Base-by-base conservation (phyloP, 2,113 vertebrate genomes). In the Pogonocichla stellata region DNA sequence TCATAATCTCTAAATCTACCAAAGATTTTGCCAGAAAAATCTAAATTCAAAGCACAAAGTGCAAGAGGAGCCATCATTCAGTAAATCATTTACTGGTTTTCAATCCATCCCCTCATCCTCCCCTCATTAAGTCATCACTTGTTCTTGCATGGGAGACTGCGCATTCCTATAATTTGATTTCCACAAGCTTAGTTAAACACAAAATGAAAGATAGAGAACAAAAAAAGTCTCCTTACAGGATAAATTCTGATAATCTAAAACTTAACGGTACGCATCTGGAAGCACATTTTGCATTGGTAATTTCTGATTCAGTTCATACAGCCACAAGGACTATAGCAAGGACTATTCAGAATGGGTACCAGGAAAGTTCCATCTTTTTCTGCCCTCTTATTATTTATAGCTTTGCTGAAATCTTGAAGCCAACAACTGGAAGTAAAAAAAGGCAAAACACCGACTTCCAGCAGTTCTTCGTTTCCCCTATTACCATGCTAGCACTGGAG, bases 41-140 rank as follows among this genome's bases (percentile, higher is more conserved):
- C 53, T 54, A 45, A 93, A 93, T 60, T 87, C 78, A 57, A 80
- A 43, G 81, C 65, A 90, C 80, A 61, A 89, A 85, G 86, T 74
- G 29, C 80, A 81, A 85, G 38, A 81, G 24, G 25, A 72, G 18
- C 15, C 19, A 43, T 31, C 18, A 34, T 5, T 14, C 4, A 2
- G 66, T 92, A 90, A 87, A 95, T 92, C 23, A 79, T 88, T 84
- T 47, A 83, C 86, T 14, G 24, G 13, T 70, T 95, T 79, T 69
- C 48, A 57, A 29, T 67, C 60, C 13, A 61, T 43, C n/a, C n/a
- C 45, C 60, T 87, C 17, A 38, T 56, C 56, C 14, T 82, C 36
- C 54, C 13, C 25, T 65, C 15, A 5, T 8, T 14, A 74, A 61
- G 11, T 33, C 38, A 40, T 11, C 29, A 29, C 40, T 81, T 47